Conservation (phyloP, 2,113 vertebrate genomes). For the Rhinopithecus roxellana region DNA sequence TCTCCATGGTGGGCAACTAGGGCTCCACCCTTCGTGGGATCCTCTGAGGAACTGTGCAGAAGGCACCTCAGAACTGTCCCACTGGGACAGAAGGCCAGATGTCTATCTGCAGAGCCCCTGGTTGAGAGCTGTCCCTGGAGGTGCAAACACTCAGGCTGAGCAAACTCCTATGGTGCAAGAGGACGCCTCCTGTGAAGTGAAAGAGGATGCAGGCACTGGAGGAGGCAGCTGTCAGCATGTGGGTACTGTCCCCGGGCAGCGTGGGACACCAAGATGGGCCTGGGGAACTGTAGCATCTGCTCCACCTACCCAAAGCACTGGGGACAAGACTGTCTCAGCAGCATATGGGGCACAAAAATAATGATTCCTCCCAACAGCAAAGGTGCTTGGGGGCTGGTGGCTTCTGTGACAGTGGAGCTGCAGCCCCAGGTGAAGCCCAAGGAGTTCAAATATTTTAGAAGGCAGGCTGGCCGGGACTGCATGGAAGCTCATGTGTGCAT, state of each 20-base stretch:
- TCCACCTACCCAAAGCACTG: not conserved
- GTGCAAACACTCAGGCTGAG: not conserved
- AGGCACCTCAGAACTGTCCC: not conserved
- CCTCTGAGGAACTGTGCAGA: not conserved
- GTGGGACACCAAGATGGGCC: not conserved
- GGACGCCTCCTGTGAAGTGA: not conserved
- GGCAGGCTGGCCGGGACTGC: not conserved
- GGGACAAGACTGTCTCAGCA: not conserved
- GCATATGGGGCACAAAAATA: not conserved
- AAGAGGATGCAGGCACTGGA: not conserved
- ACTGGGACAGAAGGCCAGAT: not conserved
- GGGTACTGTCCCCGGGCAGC: not conserved
- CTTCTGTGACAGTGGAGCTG: not conserved
- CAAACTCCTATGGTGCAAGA: not conserved
- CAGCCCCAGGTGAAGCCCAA: not conserved
- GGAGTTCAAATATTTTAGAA: not conserved
- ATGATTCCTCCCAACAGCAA: not conserved
- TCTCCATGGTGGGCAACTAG: not conserved
- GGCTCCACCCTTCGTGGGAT: not conserved
- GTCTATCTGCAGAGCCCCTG: not conserved
- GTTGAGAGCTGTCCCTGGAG: not conserved
- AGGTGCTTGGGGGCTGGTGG: not conserved
- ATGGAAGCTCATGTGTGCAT: rapidly evolving
- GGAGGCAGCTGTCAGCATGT: not conserved
- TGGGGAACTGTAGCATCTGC: not conserved